Conservation (phyloP, 2,888 invertebrate species). For the Scelioninae gen. 2 region DNA sequence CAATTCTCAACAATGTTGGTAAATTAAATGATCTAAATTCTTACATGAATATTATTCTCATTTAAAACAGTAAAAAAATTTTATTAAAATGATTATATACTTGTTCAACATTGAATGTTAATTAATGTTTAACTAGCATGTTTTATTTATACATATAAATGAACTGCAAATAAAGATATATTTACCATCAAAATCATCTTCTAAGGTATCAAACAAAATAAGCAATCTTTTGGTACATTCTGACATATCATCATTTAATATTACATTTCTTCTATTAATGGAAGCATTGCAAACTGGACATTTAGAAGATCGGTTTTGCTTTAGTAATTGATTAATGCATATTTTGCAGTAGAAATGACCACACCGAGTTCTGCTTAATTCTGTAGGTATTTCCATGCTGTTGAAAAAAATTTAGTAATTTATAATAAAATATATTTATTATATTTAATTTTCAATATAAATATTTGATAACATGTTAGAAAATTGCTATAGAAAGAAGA, state of each 20-base stretch:
- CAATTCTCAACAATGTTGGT: no score
- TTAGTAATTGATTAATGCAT: constrained; percentile 63
- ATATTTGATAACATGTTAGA: no score
- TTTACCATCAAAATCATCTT: constrained; percentile 65
- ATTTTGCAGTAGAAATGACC: constrained; percentile 66
- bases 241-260: constrained; percentile 56
- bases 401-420: constrained; percentile 8
- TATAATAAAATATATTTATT: no score
- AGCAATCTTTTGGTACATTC: constrained; percentile 52
- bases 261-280: constrained; percentile 62
- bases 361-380: constrained; percentile 64
- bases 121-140: no score
- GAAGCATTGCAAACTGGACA: constrained; percentile 66
- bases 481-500: no score
- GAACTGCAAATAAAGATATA: constrained; percentile 2
- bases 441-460: no score
- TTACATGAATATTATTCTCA: no score
- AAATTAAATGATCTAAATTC: no score
- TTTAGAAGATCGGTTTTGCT: constrained; percentile 42
- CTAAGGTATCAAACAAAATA: constrained; percentile 59
- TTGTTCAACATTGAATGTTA: no score
- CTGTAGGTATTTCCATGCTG: constrained; percentile 63
- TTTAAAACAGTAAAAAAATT: no score
- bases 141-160: no score
- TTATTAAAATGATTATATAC: no score